Evolutionary conservation across 2,113 vertebrate species (phyloP).

Genomic region (Atrichornis clamosus): DNA sequence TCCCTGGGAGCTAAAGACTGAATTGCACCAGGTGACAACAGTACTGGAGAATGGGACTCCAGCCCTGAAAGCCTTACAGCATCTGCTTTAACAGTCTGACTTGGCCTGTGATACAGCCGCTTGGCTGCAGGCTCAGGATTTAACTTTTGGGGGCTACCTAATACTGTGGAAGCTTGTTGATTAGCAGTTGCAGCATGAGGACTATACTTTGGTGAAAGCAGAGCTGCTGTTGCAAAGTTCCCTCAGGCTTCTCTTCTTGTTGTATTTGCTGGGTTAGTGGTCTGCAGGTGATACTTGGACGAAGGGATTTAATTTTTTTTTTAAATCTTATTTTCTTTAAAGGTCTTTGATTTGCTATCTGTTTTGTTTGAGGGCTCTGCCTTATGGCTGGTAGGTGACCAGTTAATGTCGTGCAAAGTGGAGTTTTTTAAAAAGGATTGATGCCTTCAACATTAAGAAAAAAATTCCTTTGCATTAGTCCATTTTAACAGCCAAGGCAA

Average conservation of each 20-base stretch:
- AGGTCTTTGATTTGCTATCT: background rate
- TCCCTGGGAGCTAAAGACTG: background rate
- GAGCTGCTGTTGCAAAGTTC: background rate
- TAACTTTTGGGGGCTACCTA: background rate
- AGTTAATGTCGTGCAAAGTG: slow-evolving; percentile 40
- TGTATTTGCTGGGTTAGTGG: background rate
- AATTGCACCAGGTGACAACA: background rate
- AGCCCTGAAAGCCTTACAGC: background rate
- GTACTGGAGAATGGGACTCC: rapidly evolving
- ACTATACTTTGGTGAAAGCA: background rate
- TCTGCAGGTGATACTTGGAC: background rate
- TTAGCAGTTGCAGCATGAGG: background rate
- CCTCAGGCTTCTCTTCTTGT: background rate
- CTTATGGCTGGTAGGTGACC: slow-evolving; percentile 7
- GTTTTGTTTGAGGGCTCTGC: background rate
- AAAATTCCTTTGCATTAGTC: slow-evolving; percentile 75
- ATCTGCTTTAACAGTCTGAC: background rate
- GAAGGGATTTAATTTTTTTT: background rate
- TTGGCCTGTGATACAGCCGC: background rate
- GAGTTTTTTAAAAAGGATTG: slow-evolving; percentile 14
- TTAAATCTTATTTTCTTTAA: background rate
- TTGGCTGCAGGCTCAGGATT: background rate
- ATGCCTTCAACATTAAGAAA: slow-evolving; percentile 1
- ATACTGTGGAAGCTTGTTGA: background rate
- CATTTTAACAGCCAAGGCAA: slow-evolving; percentile 85